Percentiles rank a stretch among this genome's conserved stretches.
These are phyloP conservation scores for Acromyrmex heyeri DNA, from an alignment of 1,140 invertebrate genomes.

Conservation along the genomic window DNA sequence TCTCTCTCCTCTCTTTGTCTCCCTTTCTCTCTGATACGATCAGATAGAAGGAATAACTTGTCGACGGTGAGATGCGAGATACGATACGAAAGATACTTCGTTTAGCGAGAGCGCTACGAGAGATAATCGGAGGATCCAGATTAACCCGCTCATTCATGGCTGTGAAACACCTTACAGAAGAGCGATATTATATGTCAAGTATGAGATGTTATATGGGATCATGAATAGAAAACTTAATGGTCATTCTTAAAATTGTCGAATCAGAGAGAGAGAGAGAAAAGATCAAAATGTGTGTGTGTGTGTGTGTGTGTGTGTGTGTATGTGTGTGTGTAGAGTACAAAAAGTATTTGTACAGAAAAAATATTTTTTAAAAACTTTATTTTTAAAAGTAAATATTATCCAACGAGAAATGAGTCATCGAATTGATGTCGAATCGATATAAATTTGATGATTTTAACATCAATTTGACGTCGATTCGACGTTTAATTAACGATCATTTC, in stretches of 20 bases:
- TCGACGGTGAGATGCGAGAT: constrained; percentile 13
- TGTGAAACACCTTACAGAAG: constrained; percentile 8
- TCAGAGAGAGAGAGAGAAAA: not conserved
- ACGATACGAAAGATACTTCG: not conserved
- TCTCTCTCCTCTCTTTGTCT: not conserved
- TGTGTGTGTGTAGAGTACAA: too few relatives aligned
- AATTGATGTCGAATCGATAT: too few relatives aligned
- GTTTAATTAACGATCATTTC: too few relatives aligned
- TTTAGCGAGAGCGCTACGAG: constrained; percentile 9
- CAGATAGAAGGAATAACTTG: constrained; percentile 47
- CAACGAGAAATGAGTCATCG: too few relatives aligned
- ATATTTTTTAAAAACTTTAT: too few relatives aligned
- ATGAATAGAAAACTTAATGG: constrained; percentile 1
- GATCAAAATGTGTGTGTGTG: too few relatives aligned
- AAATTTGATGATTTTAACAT: too few relatives aligned
- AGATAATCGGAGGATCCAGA: constrained; percentile 22
- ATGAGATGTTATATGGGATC: not conserved
- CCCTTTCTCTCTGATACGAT: not conserved
- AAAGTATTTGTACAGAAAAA: too few relatives aligned
- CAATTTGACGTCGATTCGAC: too few relatives aligned
- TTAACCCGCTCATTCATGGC: not conserved
- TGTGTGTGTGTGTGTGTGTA: too few relatives aligned
- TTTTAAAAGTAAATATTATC: too few relatives aligned
- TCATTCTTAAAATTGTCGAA: not conserved
- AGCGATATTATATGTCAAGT: not conserved